These are phyloP conservation scores for Tolmerus cingulatus DNA, from an alignment of 2,888 invertebrate species.

Conservation along the genomic window DNA sequence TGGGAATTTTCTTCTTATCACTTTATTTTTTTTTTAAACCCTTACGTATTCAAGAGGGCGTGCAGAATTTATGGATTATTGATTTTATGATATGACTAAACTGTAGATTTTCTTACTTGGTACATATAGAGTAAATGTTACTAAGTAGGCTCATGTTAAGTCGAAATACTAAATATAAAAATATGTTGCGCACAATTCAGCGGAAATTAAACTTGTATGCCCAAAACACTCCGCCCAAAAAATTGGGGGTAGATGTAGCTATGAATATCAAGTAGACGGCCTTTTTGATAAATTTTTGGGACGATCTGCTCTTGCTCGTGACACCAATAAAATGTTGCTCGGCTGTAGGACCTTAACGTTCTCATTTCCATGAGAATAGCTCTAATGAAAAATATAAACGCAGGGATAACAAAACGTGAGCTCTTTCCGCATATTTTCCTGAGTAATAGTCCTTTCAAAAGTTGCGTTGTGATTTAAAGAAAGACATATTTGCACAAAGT, in stretches of 20 bases:
- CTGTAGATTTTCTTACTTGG: neutral
- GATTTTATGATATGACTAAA: conserved; percentile 2
- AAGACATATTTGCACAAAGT: neutral
- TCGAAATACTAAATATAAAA: neutral
- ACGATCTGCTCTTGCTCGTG: conserved; percentile 1
- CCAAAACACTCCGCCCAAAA: neutral
- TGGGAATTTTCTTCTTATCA: neutral
- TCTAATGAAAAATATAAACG: conserved; percentile 4
- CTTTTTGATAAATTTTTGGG: neutral
- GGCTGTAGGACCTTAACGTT: neutral
- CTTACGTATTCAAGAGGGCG: neutral
- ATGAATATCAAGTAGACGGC: conserved; percentile 8
- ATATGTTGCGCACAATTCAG: neutral
- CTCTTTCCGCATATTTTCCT: neutral
- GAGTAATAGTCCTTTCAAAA: neutral
- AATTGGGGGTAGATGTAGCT: neutral
- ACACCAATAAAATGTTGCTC: neutral
- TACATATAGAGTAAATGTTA: neutral
- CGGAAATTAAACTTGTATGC: neutral
- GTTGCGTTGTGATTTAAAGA: neutral
- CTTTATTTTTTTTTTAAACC: neutral
- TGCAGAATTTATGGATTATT: conserved; percentile 18
- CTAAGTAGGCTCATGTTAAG: neutral
- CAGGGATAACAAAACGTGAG: neutral
- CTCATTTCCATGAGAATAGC: conserved; percentile 6